Evolutionary conservation across 1,140 invertebrate species (phyloP), one percentile per base, ranked within the genome.

Genomic region (Rhyacophila brunnea): DNA sequence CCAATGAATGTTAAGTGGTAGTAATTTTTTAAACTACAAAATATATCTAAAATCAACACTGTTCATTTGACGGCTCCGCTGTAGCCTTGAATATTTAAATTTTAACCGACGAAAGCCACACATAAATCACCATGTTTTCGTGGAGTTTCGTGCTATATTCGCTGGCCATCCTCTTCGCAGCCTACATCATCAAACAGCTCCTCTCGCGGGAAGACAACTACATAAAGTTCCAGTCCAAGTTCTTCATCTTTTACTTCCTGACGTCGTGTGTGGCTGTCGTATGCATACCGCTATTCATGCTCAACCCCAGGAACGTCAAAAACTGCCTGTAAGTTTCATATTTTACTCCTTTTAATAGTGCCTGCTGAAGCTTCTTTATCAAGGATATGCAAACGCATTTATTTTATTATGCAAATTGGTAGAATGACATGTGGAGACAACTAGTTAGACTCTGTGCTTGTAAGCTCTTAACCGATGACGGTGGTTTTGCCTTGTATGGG

Each of bases 181-280:
- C 75, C 2, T 78, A 75, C 56, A 66, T 78, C 55, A 66, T 79
- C 46, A 77, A 77, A 64, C 70, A 78, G 70, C 62, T 79, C 28
- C 71, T 79, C 61, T 78, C 77, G 13, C 74, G 77, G 62, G 75
- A 73, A 14, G 72, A 75, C 35, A 79, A 79, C 68, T 70, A 71
- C 57, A 68, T 78, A 19, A 79, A 79, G 55, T 79, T 77, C 62
- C 72, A 79, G 63, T 76, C 72, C 13, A 79, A 79, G 69, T 79
- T 79, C 64, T 68, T 79, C n/a, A 66, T 77, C 15, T 79, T 77
- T 65, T 78, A 76, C 53, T 70, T 79, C 48, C 71, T 71, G 66
- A 68, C 74, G 19, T 78, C 75, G 10, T 58, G 74, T 52, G 68
- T 73, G 46, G 68, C 74, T 32, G 61, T 78, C 50, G 59, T 79